phyloP scores from a whole-genome alignment of 2,113 vertebrate species.

The Proteles cristata region DNA sequence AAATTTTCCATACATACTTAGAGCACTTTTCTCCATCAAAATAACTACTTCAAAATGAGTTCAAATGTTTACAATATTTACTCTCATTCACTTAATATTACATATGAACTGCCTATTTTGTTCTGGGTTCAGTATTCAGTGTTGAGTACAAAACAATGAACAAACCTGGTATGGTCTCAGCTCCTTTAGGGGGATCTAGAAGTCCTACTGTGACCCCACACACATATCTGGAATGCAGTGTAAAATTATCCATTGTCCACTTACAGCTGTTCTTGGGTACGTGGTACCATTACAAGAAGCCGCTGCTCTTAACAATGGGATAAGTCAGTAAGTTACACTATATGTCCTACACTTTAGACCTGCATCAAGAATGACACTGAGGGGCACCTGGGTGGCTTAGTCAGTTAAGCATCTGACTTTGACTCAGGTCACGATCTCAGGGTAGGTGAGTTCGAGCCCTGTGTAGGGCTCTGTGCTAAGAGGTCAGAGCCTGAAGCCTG shows the following conservation, averaged over 20 bases:
- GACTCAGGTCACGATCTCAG: too few relatives aligned
- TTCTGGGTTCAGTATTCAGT: not conserved
- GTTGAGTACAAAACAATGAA: not conserved
- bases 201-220: not conserved
- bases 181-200: not conserved
- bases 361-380: not conserved
- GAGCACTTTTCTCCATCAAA: not conserved
- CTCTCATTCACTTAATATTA: not conserved
- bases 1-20: not conserved
- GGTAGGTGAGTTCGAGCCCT: too few relatives aligned
- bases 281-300: not conserved
- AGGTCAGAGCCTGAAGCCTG: too few relatives aligned
- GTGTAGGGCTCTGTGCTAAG: too few relatives aligned
- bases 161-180: not conserved
- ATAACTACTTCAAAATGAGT: not conserved
- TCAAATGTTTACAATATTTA: not conserved
- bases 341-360: not conserved
- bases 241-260: not conserved
- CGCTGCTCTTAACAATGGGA: not conserved
- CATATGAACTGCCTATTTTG: not conserved
- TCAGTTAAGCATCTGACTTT: too few relatives aligned
- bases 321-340: not conserved
- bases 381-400: too few relatives aligned
- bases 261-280: not conserved
- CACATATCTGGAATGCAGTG: not conserved